Evolutionary conservation across 2,797 vertebrate species (phyloP), one percentile per base, ranked within the genome.

Genomic region (Coilia nasus): DNA sequence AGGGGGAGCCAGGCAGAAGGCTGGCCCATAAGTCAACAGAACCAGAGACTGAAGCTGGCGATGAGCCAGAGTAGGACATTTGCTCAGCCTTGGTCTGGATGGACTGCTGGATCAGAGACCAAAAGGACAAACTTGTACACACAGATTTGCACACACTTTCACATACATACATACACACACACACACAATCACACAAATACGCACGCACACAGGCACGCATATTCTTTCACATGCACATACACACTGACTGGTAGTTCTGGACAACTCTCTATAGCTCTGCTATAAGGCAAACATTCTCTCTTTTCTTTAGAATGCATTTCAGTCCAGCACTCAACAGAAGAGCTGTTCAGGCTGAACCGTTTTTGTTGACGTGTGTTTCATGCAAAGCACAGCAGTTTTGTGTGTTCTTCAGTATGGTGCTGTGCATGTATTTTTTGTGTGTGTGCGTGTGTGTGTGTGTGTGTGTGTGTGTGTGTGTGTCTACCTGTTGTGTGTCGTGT

Each of bases 351-450:
- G 35, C 31, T 44, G 31, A 44, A 31, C 31, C 71, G 31, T 21
- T 78, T 2, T 35, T 21, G 35, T 44, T 44, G 81, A 12, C 87
- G 85, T 35, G 50, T 50, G 1, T n/a, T 85, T 41, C 85, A 25
- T 84, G 85, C 71, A 82, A 89, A 89, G 88, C 90, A 88, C 88
- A 87, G 83, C 84, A 54, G 81, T 62, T 60, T 31, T 50, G 19
- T 23, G 46, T 87, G 62, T 35, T 78, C 62, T 83, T 46, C 25
- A 64, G 83, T 31, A 54, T 57, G 83, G 81, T 87, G 86, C 84
- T 87, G 59, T 86, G 54, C 81, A 82, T 87, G n/a, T 89, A 35
- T 81, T 54, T 21, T 75, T 54, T 59, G 31, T 59, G 67, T 60
- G 64, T 84, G 75, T 41, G 19, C 60, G 83, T 64, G 56, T 82